These are phyloP conservation scores for Cancer borealis DNA, from an alignment of 2,888 invertebrate genomes.

Conservation along the genomic window DNA sequence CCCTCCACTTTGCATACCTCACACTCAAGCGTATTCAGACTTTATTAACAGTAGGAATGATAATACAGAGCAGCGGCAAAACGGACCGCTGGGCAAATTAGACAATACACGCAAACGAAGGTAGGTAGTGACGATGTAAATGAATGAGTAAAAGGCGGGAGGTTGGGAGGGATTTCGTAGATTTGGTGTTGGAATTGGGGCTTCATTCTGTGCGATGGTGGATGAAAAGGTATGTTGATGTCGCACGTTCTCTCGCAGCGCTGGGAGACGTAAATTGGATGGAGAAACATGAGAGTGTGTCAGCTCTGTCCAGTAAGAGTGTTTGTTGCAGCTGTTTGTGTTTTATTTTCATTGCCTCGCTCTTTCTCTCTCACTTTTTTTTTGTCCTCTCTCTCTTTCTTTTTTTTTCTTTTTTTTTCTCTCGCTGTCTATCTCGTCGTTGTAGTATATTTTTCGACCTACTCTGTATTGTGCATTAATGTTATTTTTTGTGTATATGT, in stretches of 20 bases:
- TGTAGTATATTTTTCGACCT: too few species aligned
- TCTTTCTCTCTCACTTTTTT: not conserved
- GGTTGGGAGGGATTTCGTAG: slow-evolving; percentile 6
- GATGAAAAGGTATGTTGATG: not conserved
- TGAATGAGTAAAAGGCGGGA: not conserved
- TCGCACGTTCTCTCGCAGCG: not conserved
- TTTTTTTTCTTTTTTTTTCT: not conserved
- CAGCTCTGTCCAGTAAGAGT: not conserved
- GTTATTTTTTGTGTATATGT: too few species aligned
- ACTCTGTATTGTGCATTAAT: too few species aligned
- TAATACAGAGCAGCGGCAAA: not conserved
- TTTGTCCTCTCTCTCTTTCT: not conserved
- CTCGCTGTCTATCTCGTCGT: not conserved
- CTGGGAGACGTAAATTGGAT: not conserved
- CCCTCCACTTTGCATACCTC: not conserved
- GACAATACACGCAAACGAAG: slow-evolving; percentile 7
- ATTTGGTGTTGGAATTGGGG: not conserved
- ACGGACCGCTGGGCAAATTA: not conserved
- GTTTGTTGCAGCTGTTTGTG: not conserved
- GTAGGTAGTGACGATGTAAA: not conserved
- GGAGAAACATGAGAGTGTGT: slow-evolving; percentile 14
- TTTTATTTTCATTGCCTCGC: not conserved
- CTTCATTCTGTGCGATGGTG: not conserved
- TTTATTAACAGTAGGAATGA: slow-evolving; percentile 5
- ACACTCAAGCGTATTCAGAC: not conserved